Evolutionary conservation across 2,888 invertebrate genomes (phyloP).

Genomic region (Tethea ocularis): DNA sequence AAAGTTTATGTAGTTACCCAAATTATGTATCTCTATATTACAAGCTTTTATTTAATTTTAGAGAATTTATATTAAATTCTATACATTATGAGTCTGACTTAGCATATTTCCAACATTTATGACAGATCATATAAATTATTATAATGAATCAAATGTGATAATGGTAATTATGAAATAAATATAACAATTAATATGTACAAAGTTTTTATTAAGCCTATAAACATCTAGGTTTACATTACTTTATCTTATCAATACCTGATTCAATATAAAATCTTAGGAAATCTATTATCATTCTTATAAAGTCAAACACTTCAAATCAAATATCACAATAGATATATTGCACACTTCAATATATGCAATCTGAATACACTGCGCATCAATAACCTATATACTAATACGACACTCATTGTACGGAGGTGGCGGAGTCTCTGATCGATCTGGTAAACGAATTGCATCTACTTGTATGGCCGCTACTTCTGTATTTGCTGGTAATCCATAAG

Average conservation of each 20-base stretch:
- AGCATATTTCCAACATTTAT: slow-evolving; percentile 64
- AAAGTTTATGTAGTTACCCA: slow-evolving; percentile 73
- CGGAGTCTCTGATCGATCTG: slow-evolving; percentile 69
- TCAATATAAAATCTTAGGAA: slow-evolving; percentile 28
- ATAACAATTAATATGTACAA: slow-evolving; percentile 34
- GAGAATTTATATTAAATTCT: slow-evolving; percentile 80
- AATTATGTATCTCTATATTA: slow-evolving; percentile 58
- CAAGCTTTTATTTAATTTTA: slow-evolving; percentile 32
- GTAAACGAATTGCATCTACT: slow-evolving; percentile 60
- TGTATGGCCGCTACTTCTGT: slow-evolving; percentile 50
- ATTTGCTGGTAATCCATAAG: slow-evolving; percentile 51
- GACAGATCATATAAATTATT: slow-evolving; percentile 66
- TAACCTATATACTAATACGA: slow-evolving; percentile 51
- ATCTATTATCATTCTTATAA: slow-evolving; percentile 7
- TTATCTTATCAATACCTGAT: slow-evolving; percentile 14
- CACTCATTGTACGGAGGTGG: slow-evolving; percentile 78
- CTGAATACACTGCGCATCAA: slow-evolving; percentile 9
- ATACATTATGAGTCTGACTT: slow-evolving; percentile 71
- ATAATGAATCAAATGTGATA: slow-evolving; percentile 75
- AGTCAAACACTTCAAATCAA: slow-evolving; percentile 11
- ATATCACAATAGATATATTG: slow-evolving; percentile 16
- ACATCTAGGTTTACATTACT: slow-evolving; percentile 16
- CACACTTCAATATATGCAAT: slow-evolving; percentile 14
- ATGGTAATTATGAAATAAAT: slow-evolving; percentile 66
- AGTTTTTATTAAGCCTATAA: slow-evolving; percentile 12